Percentiles rank a stretch among this genome's conserved stretches.
Evolutionary conservation across 2,113 vertebrate species (phyloP).

Genomic region (Peucedramus taeniatus): DNA sequence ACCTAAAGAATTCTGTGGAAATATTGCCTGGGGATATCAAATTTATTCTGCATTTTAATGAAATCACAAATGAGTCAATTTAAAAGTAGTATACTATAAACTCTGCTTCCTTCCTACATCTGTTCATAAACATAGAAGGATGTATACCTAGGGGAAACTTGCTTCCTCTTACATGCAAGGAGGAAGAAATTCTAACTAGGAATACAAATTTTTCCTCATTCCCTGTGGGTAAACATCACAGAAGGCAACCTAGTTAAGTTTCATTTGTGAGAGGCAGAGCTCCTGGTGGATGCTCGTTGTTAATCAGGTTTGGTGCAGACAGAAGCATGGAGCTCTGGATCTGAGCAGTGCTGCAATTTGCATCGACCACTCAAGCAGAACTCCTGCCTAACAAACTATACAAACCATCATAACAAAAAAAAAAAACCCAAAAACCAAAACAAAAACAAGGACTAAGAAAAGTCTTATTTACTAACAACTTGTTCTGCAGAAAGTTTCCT

Average conservation of each 20-base stretch:
- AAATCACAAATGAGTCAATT: constrained; percentile 60
- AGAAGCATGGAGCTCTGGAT: neutral
- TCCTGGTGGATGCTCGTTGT: neutral
- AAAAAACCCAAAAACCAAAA: neutral
- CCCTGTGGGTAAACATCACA: constrained; percentile 6
- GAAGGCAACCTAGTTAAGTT: constrained; percentile 8
- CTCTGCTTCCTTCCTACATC: constrained; percentile 37
- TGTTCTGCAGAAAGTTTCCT: neutral
- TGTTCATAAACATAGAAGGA: constrained; percentile 33
- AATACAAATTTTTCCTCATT: neutral
- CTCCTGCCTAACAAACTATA: constrained; percentile 16
- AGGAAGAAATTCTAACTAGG: neutral
- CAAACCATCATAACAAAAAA: neutral
- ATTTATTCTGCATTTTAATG: constrained; percentile 61
- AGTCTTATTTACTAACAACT: neutral
- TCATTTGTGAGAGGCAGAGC: neutral
- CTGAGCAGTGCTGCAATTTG: neutral
- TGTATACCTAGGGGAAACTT: constrained; percentile 15
- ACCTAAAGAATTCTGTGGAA: constrained; percentile 15
- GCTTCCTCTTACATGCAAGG: neutral
- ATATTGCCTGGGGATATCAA: constrained; percentile 40
- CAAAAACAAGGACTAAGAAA: neutral
- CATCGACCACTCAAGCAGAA: neutral
- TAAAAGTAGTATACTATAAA: constrained; percentile 43
- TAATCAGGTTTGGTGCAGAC: constrained; percentile 24